Evolutionary conservation across 2,797 vertebrate genomes (phyloP).

Genomic region (Hypotaenidia philippensis): DNA sequence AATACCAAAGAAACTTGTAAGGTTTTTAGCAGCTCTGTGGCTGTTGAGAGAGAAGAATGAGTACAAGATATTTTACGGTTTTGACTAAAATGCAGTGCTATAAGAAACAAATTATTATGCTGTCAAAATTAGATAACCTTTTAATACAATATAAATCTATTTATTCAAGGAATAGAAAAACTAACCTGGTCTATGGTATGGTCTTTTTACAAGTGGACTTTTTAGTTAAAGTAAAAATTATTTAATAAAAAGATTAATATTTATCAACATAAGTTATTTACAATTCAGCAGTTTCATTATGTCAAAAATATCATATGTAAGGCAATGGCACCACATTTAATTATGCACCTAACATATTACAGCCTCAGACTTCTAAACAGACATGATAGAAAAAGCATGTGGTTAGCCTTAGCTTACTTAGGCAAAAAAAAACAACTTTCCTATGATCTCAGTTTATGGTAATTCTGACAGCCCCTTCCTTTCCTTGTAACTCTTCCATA

Average conservation of each 20-base stretch:
- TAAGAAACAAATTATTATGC: background rate
- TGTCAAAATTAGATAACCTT: constrained; percentile 13
- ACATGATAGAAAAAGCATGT: background rate
- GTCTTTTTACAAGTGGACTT: background rate
- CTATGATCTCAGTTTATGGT: background rate
- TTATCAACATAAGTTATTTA: background rate
- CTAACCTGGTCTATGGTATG: background rate
- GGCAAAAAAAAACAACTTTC: background rate
- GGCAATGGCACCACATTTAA: background rate
- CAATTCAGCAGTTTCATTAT: background rate
- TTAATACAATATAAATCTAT: constrained; percentile 11
- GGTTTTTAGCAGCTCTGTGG: background rate
- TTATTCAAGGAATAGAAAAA: constrained; percentile 7
- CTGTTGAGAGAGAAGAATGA: background rate
- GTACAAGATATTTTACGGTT: background rate
- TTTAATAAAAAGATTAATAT: constrained; percentile 1
- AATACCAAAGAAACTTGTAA: background rate
- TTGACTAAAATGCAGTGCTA: background rate
- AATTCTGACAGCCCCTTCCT: background rate
- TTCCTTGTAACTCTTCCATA: background rate
- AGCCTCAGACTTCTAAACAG: background rate
- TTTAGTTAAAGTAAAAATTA: background rate
- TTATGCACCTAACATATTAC: background rate
- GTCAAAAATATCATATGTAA: background rate
- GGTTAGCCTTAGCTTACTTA: background rate